A percentile compares a stretch with the other conserved stretches of the same genome.
These are phyloP conservation scores for Tyrannus savana DNA, from an alignment of 2,113 vertebrate species.

Conservation along the genomic window DNA sequence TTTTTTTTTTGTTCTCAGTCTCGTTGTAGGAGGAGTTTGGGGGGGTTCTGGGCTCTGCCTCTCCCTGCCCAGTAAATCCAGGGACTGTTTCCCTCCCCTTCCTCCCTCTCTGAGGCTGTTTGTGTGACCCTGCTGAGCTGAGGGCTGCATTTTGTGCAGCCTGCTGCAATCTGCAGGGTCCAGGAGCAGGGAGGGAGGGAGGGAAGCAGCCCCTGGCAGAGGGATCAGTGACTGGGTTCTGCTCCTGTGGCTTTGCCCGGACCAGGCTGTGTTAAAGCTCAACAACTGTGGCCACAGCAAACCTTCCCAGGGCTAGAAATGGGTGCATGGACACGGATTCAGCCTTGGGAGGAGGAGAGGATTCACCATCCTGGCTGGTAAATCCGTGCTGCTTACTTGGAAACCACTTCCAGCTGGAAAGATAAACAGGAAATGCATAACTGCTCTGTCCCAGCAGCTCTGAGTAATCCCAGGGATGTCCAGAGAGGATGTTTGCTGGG, in stretches of 20 bases:
- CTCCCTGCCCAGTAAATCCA: neutral
- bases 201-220: neutral
- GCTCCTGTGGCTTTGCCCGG: neutral
- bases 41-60: neutral
- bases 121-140: neutral
- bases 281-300: neutral
- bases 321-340: neutral
- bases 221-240: neutral
- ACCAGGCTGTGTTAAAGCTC: neutral
- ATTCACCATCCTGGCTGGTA: neutral
- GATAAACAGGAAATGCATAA: conserved; percentile 67
- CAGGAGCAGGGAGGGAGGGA: neutral
- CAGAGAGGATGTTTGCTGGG: neutral
- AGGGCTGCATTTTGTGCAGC: neutral
- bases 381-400: neutral
- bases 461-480: neutral
- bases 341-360: neutral
- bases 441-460: neutral
- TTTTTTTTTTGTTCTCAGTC: neutral
- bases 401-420: neutral
- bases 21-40: neutral
- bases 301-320: neutral
- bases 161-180: neutral
- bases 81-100: neutral
- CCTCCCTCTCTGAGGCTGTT: neutral